A percentile compares a stretch with the other conserved stretches of the same genome.
These are phyloP conservation scores for Gobionotothen gibberifrons DNA, from an alignment of 2,797 vertebrate genomes.

Conservation along the genomic window DNA sequence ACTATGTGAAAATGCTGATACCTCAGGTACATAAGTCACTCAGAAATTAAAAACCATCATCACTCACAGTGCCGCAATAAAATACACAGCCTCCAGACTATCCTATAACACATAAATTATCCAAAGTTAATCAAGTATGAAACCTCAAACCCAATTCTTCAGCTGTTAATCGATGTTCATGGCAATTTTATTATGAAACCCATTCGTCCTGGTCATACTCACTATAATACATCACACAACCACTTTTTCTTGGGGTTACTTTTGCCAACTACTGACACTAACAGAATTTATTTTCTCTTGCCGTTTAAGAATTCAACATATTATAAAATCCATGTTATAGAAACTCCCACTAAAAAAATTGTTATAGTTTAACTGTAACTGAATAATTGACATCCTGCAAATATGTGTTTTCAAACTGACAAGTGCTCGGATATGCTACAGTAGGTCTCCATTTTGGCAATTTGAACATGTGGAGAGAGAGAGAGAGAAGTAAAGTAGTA, in stretches of 20 bases:
- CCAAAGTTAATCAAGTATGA: slow-evolving; percentile 55
- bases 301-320: slow-evolving; percentile 10
- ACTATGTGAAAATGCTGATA: slow-evolving; percentile 19
- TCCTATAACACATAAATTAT: slow-evolving; percentile 43
- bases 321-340: slow-evolving; percentile 6
- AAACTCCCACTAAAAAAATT: slow-evolving; percentile 1
- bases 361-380: neutral
- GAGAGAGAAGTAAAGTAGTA: neutral
- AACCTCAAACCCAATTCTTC: slow-evolving; percentile 52
- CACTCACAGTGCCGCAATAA: slow-evolving; percentile 37
- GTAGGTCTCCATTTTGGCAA: neutral
- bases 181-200: slow-evolving; percentile 52
- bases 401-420: slow-evolving; percentile 2
- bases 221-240: slow-evolving; percentile 30
- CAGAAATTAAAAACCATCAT: slow-evolving; percentile 41
- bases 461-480: slow-evolving; percentile 15
- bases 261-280: slow-evolving; percentile 21
- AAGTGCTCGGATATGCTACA: neutral
- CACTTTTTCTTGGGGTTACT: slow-evolving; percentile 8
- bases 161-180: slow-evolving; percentile 51
- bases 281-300: slow-evolving; percentile 17
- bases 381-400: neutral
- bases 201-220: slow-evolving; percentile 38
- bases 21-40: slow-evolving; percentile 29
- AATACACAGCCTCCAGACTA: slow-evolving; percentile 39